Base-by-base conservation (phyloP, 2,113 vertebrate species). In the Odontesthes bonariensis region DNA sequence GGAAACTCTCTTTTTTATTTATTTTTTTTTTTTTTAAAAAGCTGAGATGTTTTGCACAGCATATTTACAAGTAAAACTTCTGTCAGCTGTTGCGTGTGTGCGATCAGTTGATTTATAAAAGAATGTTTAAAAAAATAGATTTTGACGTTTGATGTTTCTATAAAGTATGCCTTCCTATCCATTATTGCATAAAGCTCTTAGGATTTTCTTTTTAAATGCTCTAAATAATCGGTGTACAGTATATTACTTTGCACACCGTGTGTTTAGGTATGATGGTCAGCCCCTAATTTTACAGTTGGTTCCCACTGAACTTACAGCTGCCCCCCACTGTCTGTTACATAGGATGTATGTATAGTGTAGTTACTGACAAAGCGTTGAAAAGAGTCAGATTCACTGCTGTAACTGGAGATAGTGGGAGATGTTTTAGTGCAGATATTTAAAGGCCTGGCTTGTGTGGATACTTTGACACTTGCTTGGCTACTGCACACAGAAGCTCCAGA, bases 401-500 rank as follows among this genome's bases (percentile, higher is more conserved):
- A 57, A 49, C 54, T 65, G 19, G 13, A 73, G 68, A 72, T 70
- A 13, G 55, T 44, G 60, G 60, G 19, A n/a, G 70, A 23, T 20
- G 46, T 81, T 83, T 75, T 46, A 70, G 19, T 64, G 51, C 40
- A 22, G 11, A 63, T 65, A 46, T 82, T 81, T 81, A 16, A 78
- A 46, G 9, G 62, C 60, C 62, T 79, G 55, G 74, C 47, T 13
- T 44, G 69, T 49, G 66, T 54, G 42, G 68, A 44, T 44, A 31
- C 79, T 54, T 75, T 69, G 81, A 78, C 69, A 70, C 76, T 70
- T 70, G 75, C 20, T 88, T 85, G 75, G 81, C 81, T 82, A 63
- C 83, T 61, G 58, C 80, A 82, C 73, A 91, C 90, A 92, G 89
- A 91, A 91, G 88, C 88, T 82, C 81, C 78, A 69, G 66, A 78